Evolutionary conservation across 1,140 invertebrate species (phyloP).

Genomic region (Cydia pomonella): DNA sequence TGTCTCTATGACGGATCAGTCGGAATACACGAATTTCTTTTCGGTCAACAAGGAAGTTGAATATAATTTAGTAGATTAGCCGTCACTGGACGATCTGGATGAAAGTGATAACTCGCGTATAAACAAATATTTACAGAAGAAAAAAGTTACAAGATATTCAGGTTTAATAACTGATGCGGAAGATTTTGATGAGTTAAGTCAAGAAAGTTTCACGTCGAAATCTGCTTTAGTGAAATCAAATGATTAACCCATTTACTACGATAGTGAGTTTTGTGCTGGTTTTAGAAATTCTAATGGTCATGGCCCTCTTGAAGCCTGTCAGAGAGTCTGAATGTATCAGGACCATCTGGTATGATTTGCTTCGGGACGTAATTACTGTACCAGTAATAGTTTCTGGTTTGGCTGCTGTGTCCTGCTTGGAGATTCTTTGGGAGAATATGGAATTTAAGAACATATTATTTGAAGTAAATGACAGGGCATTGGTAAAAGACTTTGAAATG

Average conservation of each 20-base stretch:
- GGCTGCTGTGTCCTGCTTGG: constrained; percentile 46
- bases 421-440: constrained; percentile 47
- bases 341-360: constrained; percentile 52
- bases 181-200: background rate
- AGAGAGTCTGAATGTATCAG: constrained; percentile 52
- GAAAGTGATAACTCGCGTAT: constrained; percentile 45
- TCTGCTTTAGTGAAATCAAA: constrained; percentile 34
- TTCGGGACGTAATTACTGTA: constrained; percentile 38
- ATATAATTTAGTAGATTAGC: constrained; percentile 43
- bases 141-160: background rate
- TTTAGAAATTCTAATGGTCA: constrained; percentile 47
- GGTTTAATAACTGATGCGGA: background rate
- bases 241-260: constrained; percentile 57
- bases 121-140: constrained; percentile 5
- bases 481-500: constrained; percentile 51
- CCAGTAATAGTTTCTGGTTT: constrained; percentile 41
- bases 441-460: constrained; percentile 39
- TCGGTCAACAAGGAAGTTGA: constrained; percentile 39
- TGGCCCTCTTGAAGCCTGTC: constrained; percentile 56
- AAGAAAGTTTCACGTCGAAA: background rate
- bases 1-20: constrained; percentile 41
- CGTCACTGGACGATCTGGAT: constrained; percentile 46
- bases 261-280: constrained; percentile 45
- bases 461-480: constrained; percentile 36
- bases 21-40: constrained; percentile 34